Base-by-base conservation (phyloP, 1,140 invertebrate species). In the Metopolophium dirhodum region DNA sequence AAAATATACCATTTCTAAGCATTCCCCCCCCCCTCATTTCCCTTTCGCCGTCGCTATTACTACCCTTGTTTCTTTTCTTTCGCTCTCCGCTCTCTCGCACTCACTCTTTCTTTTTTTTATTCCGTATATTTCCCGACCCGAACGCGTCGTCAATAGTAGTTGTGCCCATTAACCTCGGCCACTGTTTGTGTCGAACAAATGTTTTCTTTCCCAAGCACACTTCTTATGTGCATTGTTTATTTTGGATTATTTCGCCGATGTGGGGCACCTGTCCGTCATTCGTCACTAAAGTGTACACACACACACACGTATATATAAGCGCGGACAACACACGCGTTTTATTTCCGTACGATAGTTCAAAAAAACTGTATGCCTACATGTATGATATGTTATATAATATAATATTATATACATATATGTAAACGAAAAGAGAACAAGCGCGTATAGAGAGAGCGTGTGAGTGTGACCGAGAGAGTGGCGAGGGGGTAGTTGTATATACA, bases 181-280 rank as follows among this genome's bases (percentile, higher is more conserved):
- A n/a, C 18, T 93, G 91, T 93, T 93, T 93, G 49, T 86, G 91
- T 41, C 82, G 77, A 93, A 86, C 91, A 93, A 93, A 93, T 93
- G 91, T 93, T 93, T 93, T 93, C 91, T 93, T 93, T 93, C 91
- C 91, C 91, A 93, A 93, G 91, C 91, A 57, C 91, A 93, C 91
- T 93, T 93, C 82, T 93, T 51, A 57, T 30, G 45, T 77, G 77
- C 91, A 93, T 93, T 93, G 91, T 93, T 93, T 93, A 57, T 68
- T 54, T 93, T 93, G 91, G 91, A 93, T 93, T 93, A 93, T 93
- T 85, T 83, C 90, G 90, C 61, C 30, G 77, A 93, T 83, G 91
- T 85, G 82, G 45, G 91, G 45, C 49, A 93, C 91, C 91, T 93
- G 91, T 93, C 91, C 91, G 91, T 93, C 91, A 85, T 82, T 92